A percentile compares a stretch with the other conserved stretches of the same genome.
These are phyloP conservation scores for Hyperopisus bebe DNA, from an alignment of 2,113 vertebrate genomes.

Conservation along the genomic window DNA sequence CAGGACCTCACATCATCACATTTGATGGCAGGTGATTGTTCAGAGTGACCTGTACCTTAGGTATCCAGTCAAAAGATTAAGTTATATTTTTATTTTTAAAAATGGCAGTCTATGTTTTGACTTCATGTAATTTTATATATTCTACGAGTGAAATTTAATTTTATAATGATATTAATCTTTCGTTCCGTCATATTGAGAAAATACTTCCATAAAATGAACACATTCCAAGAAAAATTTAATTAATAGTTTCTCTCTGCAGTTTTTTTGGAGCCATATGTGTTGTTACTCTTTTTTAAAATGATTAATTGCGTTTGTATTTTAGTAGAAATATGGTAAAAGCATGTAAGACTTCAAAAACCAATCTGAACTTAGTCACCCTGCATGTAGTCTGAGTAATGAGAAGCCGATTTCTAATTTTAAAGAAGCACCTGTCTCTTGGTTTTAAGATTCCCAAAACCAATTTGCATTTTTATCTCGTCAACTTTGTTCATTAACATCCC, in stretches of 20 bases:
- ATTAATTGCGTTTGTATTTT: neutral
- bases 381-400: neutral
- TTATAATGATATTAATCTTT: neutral
- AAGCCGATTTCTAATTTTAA: slow-evolving; percentile 13
- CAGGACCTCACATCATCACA: slow-evolving; percentile 68
- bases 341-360: neutral
- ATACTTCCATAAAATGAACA: neutral
- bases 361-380: slow-evolving; percentile 3
- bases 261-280: neutral
- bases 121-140: neutral
- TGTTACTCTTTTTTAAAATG: neutral
- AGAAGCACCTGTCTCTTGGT: slow-evolving; percentile 6
- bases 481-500: slow-evolving; percentile 10
- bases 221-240: neutral
- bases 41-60: neutral
- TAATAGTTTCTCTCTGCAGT: neutral
- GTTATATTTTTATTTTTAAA: neutral
- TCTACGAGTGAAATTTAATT: neutral
- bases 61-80: neutral
- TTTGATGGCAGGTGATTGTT: slow-evolving; percentile 67
- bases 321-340: neutral
- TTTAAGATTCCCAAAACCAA: slow-evolving; percentile 6
- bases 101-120: neutral
- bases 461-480: slow-evolving; percentile 15
- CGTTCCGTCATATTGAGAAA: neutral